These are phyloP conservation scores for Chironex yamaguchii DNA, from an alignment of 30 jellyfish, hydroid and myxozoan species.

Conservation along the genomic window DNA sequence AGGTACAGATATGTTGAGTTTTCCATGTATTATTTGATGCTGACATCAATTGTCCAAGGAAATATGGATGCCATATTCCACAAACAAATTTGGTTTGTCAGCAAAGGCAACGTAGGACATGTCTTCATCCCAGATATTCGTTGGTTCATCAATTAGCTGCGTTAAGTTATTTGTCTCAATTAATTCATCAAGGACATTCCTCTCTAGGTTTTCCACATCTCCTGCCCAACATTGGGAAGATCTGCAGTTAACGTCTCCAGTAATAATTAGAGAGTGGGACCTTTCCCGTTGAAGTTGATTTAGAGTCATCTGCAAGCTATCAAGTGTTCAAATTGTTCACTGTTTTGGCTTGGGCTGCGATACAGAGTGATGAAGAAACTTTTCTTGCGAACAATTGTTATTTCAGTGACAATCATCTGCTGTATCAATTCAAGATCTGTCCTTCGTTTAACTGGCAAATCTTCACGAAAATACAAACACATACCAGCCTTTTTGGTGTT, in stretches of 20 bases:
- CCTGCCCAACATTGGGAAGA: slow-evolving; percentile 24
- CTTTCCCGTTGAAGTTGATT: slow-evolving; percentile 3
- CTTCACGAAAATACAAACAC: slow-evolving; percentile 57
- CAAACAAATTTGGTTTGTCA: not conserved
- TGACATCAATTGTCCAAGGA: too few species aligned
- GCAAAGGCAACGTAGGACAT: too few species aligned
- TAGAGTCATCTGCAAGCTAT: slow-evolving; percentile 18
- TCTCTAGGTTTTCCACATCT: slow-evolving; percentile 4
- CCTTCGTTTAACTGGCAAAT: slow-evolving; percentile 58
- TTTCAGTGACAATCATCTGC: slow-evolving; percentile 38
- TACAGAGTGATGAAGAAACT: slow-evolving; percentile 24
- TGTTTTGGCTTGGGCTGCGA: not conserved
- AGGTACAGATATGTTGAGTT: slow-evolving; percentile 3
- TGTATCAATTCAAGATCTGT: slow-evolving; percentile 49
- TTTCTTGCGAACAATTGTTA: slow-evolving; percentile 31
- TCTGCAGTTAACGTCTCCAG: too few species aligned
- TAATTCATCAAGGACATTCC: too few species aligned
- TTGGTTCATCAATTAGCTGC: too few species aligned
- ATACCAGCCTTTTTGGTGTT: slow-evolving; percentile 23
- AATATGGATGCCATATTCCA: too few species aligned
- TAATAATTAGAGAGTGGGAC: not conserved
- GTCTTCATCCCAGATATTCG: too few species aligned
- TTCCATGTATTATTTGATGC: too few species aligned
- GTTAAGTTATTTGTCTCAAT: slow-evolving; percentile 16
- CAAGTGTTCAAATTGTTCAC: not conserved